These are phyloP conservation scores for Masnerella sp. DNA, from an alignment of 2,888 invertebrate species.

Conservation along the genomic window DNA sequence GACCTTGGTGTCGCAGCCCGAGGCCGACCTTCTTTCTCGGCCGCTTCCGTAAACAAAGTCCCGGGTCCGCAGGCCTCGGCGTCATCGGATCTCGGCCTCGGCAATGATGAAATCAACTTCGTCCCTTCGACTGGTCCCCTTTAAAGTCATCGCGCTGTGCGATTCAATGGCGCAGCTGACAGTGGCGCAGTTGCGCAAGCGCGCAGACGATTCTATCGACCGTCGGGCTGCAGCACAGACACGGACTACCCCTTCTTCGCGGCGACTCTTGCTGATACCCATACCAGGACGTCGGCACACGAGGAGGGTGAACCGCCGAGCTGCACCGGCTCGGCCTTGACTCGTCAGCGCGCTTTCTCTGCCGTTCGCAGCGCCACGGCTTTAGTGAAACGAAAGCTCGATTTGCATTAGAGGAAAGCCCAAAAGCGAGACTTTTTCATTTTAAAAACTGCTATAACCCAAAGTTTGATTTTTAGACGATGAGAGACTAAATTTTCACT, in stretches of 20 bases:
- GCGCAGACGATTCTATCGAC: slow-evolving; percentile 78
- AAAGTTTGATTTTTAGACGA: too few relatives aligned
- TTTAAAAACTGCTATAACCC: too few relatives aligned
- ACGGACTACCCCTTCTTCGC: slow-evolving; percentile 72
- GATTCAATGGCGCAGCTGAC: slow-evolving; percentile 78
- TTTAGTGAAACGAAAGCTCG: too few relatives aligned
- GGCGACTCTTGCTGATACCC: slow-evolving; percentile 57
- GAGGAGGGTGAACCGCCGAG: slow-evolving; percentile 42
- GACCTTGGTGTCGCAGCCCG: too few relatives aligned
- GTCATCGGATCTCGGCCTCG: not conserved
- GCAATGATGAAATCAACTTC: not conserved
- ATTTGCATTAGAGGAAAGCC: too few relatives aligned
- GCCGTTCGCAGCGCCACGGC: too few relatives aligned
- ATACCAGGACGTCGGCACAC: slow-evolving; percentile 34
- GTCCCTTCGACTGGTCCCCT: slow-evolving; percentile 72
- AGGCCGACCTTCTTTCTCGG: too few relatives aligned
- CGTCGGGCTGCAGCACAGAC: slow-evolving; percentile 74
- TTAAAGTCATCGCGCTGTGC: slow-evolving; percentile 71
- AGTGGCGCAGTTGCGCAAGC: slow-evolving; percentile 71
- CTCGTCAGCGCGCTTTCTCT: slow-evolving; percentile 70
- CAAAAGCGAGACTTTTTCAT: too few relatives aligned
- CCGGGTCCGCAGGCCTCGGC: not conserved
- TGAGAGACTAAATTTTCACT: too few relatives aligned
- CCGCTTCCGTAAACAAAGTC: too few relatives aligned
- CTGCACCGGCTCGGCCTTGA: slow-evolving; percentile 71